These are phyloP conservation scores for Andrena minutula DNA, from an alignment of 2,888 invertebrate species.

Conservation along the genomic window DNA sequence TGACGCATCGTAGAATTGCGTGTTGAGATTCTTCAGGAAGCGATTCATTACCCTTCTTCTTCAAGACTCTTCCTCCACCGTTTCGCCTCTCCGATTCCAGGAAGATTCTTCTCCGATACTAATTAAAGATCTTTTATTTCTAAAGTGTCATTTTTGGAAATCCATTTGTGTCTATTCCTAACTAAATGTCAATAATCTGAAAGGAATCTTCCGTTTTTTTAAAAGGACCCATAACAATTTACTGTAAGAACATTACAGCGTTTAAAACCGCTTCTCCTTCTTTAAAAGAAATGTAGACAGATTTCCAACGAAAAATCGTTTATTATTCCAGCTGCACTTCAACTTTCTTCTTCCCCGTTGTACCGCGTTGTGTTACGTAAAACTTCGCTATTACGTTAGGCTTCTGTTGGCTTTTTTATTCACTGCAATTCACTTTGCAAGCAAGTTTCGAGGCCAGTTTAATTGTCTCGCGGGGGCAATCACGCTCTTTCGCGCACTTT, in stretches of 20 bases:
- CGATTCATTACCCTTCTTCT: background rate
- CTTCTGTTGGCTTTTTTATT: background rate
- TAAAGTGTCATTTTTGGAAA: background rate
- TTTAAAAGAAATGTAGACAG: background rate
- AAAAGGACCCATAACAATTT: background rate
- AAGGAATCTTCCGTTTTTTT: background rate
- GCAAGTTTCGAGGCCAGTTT: background rate
- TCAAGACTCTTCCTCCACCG: background rate
- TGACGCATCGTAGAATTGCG: slow-evolving; percentile 33
- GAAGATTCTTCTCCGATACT: background rate
- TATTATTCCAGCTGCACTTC: background rate
- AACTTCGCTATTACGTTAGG: background rate
- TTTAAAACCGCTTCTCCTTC: background rate
- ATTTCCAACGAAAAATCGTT: background rate
- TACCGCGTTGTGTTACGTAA: background rate
- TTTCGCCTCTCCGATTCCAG: background rate
- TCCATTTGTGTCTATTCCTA: background rate
- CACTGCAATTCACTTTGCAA: background rate
- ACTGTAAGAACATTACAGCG: background rate
- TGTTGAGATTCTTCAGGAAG: background rate
- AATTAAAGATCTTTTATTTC: background rate
- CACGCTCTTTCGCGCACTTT: background rate
- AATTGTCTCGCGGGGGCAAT: background rate
- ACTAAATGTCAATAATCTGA: background rate
- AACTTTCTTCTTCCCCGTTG: background rate